Base-by-base conservation (phyloP, 2,888 invertebrate genomes). In the Acronicta alni region DNA sequence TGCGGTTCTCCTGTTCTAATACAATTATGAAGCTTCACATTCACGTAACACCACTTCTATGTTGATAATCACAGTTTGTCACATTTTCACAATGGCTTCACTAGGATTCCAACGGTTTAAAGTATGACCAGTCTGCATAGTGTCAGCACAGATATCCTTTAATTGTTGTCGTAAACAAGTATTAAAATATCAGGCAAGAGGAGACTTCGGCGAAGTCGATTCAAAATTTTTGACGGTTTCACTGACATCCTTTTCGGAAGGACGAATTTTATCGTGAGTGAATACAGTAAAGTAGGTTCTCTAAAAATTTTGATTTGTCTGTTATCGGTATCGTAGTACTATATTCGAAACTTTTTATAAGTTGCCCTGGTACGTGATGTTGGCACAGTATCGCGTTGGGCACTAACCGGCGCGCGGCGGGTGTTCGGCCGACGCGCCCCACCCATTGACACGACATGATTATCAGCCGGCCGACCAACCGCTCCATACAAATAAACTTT, bases 401-500 rank as follows among this genome's bases (percentile, higher is more conserved):
- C 75, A 93, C 93, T 93, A 88, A 84, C 73, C 79, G 79, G 81
- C 78, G 79, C 70, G 76, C 75, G 70, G 79, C 80, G 77, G 72
- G 75, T 79, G 80, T 64, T 75, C 75, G 80, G 76, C 75, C 84
- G 83, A 80, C 83, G 82, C 89, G 89, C 92, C 92, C 93, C 93
- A 86, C 92, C 92, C 90, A 84, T 84, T 86, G 84, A 85, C 86
- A 81, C 87, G 85, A 82, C 86, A 85, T 87, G 84, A 89, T 92
- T 90, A 93, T 91, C 91, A 92, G 89, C 83, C 86, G 86, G 85
- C 87, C 85, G 75, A 84, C 85, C 84, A 81, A 77, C 88, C 77
- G 83, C 83, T 75, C 81, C 89, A 85, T 86, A 92, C 92, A 93
- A 93, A 93, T 93, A 92, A 93, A 93, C 89, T 90, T 92, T 92